phyloP scores from a whole-genome alignment of 2,797 vertebrate genomes.

The Halcyon leucocephala region DNA sequence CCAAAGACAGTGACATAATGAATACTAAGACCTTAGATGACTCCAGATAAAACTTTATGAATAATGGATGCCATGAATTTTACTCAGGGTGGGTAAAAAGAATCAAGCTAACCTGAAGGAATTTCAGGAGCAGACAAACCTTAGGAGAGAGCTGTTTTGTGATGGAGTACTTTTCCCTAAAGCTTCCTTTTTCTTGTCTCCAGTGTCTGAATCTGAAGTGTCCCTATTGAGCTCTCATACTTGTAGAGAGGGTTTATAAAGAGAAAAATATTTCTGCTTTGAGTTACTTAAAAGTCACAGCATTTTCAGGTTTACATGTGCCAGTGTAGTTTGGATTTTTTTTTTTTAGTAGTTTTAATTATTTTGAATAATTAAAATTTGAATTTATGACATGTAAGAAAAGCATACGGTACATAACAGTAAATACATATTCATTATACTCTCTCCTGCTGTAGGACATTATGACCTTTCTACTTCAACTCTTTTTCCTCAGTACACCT shows the following conservation, averaged over 20 bases:
- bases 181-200: background rate
- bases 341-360: background rate
- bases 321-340: background rate
- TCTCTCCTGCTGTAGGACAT: background rate
- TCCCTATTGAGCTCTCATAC: background rate
- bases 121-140: background rate
- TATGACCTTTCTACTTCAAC: background rate
- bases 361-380: background rate
- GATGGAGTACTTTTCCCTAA: background rate
- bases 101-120: background rate
- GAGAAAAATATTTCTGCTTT: background rate
- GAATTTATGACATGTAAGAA: background rate
- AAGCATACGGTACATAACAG: fast-evolving
- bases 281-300: background rate
- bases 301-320: background rate
- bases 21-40: background rate
- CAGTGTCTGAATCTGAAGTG: background rate
- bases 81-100: background rate
- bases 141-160: background rate
- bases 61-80: background rate
- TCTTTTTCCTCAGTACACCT: background rate
- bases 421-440: background rate
- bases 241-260: background rate
- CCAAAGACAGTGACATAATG: background rate
- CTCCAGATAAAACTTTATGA: background rate